Conservation (phyloP, 2,888 invertebrate genomes). For the Diaprepes abbreviatus region DNA sequence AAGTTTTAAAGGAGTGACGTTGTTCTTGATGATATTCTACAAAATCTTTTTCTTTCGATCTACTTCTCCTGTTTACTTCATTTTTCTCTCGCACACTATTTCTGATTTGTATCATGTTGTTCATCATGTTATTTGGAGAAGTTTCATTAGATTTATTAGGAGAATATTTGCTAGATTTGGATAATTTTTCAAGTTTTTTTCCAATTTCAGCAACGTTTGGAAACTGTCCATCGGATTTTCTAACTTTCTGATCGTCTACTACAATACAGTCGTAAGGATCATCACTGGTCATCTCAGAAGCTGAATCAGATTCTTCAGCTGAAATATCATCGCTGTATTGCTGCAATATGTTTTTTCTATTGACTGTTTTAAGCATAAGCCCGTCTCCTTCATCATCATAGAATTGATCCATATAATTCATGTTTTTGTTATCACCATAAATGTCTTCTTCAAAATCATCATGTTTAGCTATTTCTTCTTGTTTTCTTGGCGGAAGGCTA, state of each 20-base stretch:
- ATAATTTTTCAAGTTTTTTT: constrained; percentile 66
- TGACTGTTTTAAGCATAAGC: constrained; percentile 79
- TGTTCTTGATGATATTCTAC: constrained; percentile 58
- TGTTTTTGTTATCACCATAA: constrained; percentile 49
- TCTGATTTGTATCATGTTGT: constrained; percentile 40
- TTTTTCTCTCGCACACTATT: constrained; percentile 58
- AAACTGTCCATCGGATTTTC: constrained; percentile 61
- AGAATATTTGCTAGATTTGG: constrained; percentile 65
- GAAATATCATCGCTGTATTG: constrained; percentile 76
- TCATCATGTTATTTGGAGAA: background rate
- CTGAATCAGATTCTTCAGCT: constrained; percentile 72
- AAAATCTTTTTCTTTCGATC: constrained; percentile 58
- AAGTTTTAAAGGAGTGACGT: constrained; percentile 64
- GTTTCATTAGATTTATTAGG: constrained; percentile 60
- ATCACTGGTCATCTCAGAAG: constrained; percentile 77
- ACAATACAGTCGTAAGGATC: constrained; percentile 88
- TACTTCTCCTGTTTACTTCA: constrained; percentile 54
- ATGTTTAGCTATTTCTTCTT: constrained; percentile 45
- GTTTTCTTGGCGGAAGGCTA: constrained; percentile 51
- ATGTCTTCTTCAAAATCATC: constrained; percentile 51
- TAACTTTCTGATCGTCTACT: constrained; percentile 73
- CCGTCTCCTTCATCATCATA: constrained; percentile 78
- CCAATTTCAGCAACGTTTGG: constrained; percentile 69
- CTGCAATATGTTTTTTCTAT: constrained; percentile 80
- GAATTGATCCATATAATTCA: constrained; percentile 73